Base-by-base conservation (phyloP, 30 jellyfish, hydroid and myxozoan species). In the Nemopilema nomurai region DNA sequence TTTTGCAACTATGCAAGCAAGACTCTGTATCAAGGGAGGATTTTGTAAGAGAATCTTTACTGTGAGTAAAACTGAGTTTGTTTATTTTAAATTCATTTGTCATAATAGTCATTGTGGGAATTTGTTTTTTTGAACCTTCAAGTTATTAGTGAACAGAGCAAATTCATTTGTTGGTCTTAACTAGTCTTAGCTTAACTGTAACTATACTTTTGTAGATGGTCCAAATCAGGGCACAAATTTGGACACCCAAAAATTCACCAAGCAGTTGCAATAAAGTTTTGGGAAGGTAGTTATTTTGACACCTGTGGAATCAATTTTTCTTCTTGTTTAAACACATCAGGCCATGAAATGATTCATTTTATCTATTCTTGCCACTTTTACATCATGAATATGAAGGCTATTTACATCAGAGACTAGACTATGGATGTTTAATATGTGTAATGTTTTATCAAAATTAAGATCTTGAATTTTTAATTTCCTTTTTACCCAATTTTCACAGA, bases 181-280 rank as follows among this genome's bases (percentile, higher is more conserved):
- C 82, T 79, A 24, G 49, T n/a, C n/a, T 30, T 76, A n/a, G n/a
- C n/a, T n/a, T n/a, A n/a, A n/a, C n/a, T 13, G 13, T 41, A 41
- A 3, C 13, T 41, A 41, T 33, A 28, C 24, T 33, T 49, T 62
- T 53, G 28, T 65, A 94, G 99, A 49, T 94, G 96, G 97, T 66
- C 99, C 18, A 73, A 81, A 0, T n/a, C 86, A 29, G 87, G 80
- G 16, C 21, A 70, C 67, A 88, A 84, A 77, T 71, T 76, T 84
- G 99, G 99, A 3, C 94, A 94, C 72, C 92, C 96, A 24, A 81
- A 71, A 62, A 33, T 94, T 22, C 99, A 94, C 49, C 76, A 70
- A 28, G 89, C 92, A 49, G 84, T 83, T 57, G 99, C 99, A 0
- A 26, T 51, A 9, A 89, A 85, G 57, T 85, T 77, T 71, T 94